phyloP scores from a whole-genome alignment of 37 sponge, comb jelly and placozoan species.

The Spongia lamella region DNA sequence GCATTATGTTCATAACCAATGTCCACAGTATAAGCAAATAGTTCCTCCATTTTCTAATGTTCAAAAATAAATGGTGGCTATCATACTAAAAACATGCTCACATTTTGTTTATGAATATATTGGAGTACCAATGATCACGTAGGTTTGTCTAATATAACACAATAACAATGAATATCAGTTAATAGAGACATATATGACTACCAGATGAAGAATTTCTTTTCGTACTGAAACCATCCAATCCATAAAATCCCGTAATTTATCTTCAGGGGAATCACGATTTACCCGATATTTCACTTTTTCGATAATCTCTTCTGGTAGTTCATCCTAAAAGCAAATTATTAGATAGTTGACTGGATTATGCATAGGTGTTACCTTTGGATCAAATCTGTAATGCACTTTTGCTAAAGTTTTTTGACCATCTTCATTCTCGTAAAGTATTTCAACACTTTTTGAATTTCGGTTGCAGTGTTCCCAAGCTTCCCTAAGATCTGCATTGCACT shows the following conservation, averaged over 20 bases:
- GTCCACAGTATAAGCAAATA: slow-evolving; percentile 19
- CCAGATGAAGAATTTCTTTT: slow-evolving; percentile 59
- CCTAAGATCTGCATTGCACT: no score
- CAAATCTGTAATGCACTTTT: slow-evolving; percentile 43
- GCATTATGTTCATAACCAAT: slow-evolving; percentile 41
- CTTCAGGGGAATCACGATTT: slow-evolving; percentile 66
- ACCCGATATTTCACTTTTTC: slow-evolving; percentile 82
- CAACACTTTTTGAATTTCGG: slow-evolving; percentile 38
- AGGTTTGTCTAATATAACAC: neutral
- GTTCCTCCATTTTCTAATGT: neutral
- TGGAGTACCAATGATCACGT: slow-evolving; percentile 29
- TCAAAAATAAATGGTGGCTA: neutral
- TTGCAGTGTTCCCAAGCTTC: slow-evolving; percentile 54
- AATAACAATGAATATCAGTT: neutral
- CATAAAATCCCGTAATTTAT: slow-evolving; percentile 83
- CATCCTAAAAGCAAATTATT: slow-evolving; percentile 5
- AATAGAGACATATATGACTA: neutral
- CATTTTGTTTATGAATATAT: slow-evolving; percentile 4
- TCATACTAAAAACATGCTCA: neutral
- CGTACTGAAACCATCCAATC: slow-evolving; percentile 74
- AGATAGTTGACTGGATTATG: neutral
- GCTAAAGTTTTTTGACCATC: slow-evolving; percentile 31
- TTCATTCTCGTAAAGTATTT: slow-evolving; percentile 55
- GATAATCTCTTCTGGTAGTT: slow-evolving; percentile 56
- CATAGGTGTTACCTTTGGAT: slow-evolving; percentile 28